phyloP scores from a whole-genome alignment of 2,888 invertebrate genomes.

The Hedychridium roseum region DNA sequence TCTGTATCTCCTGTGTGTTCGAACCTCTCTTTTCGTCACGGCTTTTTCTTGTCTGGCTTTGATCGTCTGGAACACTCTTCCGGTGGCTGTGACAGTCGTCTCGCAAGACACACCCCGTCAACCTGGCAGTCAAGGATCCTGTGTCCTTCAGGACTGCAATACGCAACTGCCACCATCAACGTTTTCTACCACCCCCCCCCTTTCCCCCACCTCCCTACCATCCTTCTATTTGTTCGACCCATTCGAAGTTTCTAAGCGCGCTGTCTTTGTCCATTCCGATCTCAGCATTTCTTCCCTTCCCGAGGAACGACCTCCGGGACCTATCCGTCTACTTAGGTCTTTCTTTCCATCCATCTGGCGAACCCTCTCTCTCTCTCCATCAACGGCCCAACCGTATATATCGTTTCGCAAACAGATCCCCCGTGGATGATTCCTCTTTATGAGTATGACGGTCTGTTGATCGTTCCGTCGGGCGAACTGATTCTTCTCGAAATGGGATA shows the following conservation, averaged over 20 bases:
- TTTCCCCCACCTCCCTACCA: not conserved
- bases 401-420: slow-evolving; percentile 2
- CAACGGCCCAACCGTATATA: slow-evolving; percentile 16
- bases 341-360: too few relatives aligned
- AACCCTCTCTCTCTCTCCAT: slow-evolving; percentile 8
- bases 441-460: not conserved
- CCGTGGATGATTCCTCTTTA: not conserved
- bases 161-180: slow-evolving; percentile 43
- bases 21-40: too few relatives aligned
- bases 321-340: slow-evolving; percentile 13
- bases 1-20: too few relatives aligned
- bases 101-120: too few relatives aligned
- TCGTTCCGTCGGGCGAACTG: too few relatives aligned
- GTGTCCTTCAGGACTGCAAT: slow-evolving; percentile 53
- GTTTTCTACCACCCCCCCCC: slow-evolving; percentile 9
- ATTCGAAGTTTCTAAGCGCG: slow-evolving; percentile 7
- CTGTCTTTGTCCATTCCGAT: slow-evolving; percentile 6
- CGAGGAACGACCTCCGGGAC: slow-evolving; percentile 17
- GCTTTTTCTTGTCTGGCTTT: too few relatives aligned
- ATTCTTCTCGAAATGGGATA: too few relatives aligned
- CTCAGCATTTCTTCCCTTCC: slow-evolving; percentile 8
- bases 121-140: slow-evolving; percentile 32
- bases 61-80: too few relatives aligned
- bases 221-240: slow-evolving; percentile 6
- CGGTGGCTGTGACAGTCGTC: too few relatives aligned